Conservation (phyloP, 2,888 invertebrate genomes). For the Candidula unifasciata region DNA sequence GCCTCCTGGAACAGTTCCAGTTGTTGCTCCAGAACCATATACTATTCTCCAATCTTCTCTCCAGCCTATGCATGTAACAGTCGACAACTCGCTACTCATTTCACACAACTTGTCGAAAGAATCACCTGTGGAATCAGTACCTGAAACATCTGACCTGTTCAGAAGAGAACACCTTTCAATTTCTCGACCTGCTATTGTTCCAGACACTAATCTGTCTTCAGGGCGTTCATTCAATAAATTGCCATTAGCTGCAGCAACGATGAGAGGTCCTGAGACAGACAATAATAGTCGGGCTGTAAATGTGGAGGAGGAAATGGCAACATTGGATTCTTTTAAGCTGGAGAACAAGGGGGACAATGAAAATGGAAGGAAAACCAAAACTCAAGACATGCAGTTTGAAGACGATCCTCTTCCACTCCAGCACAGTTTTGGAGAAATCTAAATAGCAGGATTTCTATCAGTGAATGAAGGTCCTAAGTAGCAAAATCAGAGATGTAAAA, state of each 20-base stretch:
- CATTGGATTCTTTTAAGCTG: slow-evolving; percentile 40
- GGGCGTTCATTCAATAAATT: too few relatives aligned
- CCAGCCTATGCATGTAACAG: slow-evolving; percentile 22
- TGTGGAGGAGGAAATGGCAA: slow-evolving; percentile 41
- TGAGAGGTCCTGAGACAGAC: slow-evolving; percentile 33
- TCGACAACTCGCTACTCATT: slow-evolving; percentile 33
- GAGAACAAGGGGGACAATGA: slow-evolving; percentile 30
- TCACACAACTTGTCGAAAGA: slow-evolving; percentile 45
- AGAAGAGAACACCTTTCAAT: slow-evolving; percentile 8
- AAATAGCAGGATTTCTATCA: slow-evolving; percentile 43
- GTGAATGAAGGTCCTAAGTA: slow-evolving; percentile 43
- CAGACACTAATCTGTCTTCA: too few relatives aligned
- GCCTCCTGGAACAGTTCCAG: slow-evolving; percentile 41
- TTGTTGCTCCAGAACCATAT: slow-evolving; percentile 27
- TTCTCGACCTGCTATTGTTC: too few relatives aligned
- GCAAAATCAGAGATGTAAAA: slow-evolving; percentile 22
- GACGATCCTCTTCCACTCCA: slow-evolving; percentile 46
- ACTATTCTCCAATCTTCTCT: neutral
- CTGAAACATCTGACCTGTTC: slow-evolving; percentile 47
- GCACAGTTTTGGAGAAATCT: slow-evolving; percentile 47
- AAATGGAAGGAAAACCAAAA: neutral
- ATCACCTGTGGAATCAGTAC: slow-evolving; percentile 40
- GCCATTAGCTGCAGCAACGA: slow-evolving; percentile 3
- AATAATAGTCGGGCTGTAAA: slow-evolving; percentile 31
- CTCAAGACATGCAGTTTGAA: slow-evolving; percentile 1